Evolutionary conservation across 2,888 invertebrate genomes (phyloP).

Genomic region (Drosophila hamatofila): DNA sequence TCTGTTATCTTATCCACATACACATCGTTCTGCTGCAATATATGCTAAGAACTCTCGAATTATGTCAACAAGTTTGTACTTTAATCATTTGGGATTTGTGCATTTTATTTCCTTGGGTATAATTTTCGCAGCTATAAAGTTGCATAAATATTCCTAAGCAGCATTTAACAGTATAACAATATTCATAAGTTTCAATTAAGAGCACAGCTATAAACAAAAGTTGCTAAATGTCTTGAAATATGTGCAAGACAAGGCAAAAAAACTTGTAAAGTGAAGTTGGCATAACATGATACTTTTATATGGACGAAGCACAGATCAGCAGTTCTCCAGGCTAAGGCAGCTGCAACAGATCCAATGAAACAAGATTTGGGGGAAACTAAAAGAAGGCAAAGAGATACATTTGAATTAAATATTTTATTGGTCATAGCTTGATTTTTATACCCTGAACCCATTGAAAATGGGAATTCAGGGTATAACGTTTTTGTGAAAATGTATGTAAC

Average conservation of each 20-base stretch:
- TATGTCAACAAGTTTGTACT: slow-evolving; percentile 18
- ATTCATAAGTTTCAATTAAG: slow-evolving; percentile 3
- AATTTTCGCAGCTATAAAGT: neutral
- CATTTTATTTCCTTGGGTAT: slow-evolving; percentile 12
- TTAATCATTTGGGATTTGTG: slow-evolving; percentile 22
- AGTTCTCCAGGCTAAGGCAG: neutral
- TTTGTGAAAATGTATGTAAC: too few relatives aligned
- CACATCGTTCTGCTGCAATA: neutral
- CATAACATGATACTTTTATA: too few relatives aligned
- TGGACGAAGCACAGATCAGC: neutral
- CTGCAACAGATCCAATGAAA: neutral
- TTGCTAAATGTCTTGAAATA: neutral
- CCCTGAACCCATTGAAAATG: too few relatives aligned
- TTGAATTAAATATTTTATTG: neutral
- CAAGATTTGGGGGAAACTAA: neutral
- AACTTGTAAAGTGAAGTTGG: neutral
- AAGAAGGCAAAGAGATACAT: neutral
- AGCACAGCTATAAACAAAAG: neutral
- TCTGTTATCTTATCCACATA: neutral
- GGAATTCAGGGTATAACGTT: too few relatives aligned
- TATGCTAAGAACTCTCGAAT: slow-evolving; percentile 8
- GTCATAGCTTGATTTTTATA: neutral
- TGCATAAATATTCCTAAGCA: neutral
- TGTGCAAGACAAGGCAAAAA: neutral
- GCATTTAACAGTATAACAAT: neutral